phyloP scores from a whole-genome alignment of 1,140 invertebrate species.

The Scaptodrosophila lebanonensis region DNA sequence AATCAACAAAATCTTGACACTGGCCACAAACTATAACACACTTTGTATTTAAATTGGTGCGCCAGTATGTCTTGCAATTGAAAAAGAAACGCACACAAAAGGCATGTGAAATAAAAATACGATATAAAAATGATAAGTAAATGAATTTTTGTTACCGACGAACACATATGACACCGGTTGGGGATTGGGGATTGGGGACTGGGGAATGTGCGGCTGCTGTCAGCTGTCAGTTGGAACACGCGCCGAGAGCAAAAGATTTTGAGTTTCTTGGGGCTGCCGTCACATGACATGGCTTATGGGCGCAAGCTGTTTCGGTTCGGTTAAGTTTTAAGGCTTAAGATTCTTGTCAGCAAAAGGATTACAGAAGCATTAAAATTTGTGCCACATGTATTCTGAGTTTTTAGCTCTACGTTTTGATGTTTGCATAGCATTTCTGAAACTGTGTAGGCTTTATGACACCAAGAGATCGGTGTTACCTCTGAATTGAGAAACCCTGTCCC shows the following conservation, averaged over 20 bases:
- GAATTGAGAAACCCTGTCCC: no score
- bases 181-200: background rate
- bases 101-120: constrained; percentile 1
- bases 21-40: constrained; percentile 1
- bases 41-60: constrained; percentile 68
- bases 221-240: constrained; percentile 58
- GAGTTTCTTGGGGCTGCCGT: constrained; percentile 17
- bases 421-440: background rate
- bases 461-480: no score
- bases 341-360: constrained; percentile 70
- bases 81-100: constrained; percentile 13
- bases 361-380: constrained; percentile 63
- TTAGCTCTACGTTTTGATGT: constrained; percentile 17
- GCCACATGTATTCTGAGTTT: constrained; percentile 33
- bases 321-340: constrained; percentile 58
- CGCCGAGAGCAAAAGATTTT: constrained; percentile 33
- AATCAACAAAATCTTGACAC: constrained; percentile 55
- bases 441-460: no score
- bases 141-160: constrained; percentile 28
- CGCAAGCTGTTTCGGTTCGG: constrained; percentile 12
- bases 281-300: constrained; percentile 36
- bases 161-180: constrained; percentile 19
- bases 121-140: constrained; percentile 13
- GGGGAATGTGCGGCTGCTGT: constrained; percentile 27
- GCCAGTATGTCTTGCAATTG: constrained; percentile 44